Base-by-base conservation (phyloP, 2,888 invertebrate species). In the Agrochola litura region DNA sequence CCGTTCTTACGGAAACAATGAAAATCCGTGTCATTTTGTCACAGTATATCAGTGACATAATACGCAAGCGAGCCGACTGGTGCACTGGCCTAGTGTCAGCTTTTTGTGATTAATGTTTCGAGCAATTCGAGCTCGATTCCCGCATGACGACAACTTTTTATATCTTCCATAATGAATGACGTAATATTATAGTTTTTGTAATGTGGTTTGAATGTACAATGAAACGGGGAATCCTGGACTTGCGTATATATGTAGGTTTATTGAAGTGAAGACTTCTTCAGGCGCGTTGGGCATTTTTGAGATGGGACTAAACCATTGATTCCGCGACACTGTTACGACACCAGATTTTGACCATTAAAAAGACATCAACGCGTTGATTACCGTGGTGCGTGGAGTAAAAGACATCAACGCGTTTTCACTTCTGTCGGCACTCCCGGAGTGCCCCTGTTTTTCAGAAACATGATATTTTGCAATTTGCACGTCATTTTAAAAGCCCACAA, bases 71-170 rank as follows among this genome's bases (percentile, higher is more conserved):
- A 68, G 64, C 83, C 79, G 78, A 68, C 67, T 83, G 64, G 58
- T 83, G 83, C 78, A 83, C 60, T 83, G 83, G 52, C 67, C 52
- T 77, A 64, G 58, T 68, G 79, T 80, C 79, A 83, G 83, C 64
- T 19, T 83, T 83, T 65, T 60, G 43, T 83, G n/a, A 83, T 83
- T 79, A 54, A 79, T 83, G 63, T 25, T 77, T 68, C 25, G 16
- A 37, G 14, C n/a, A 37, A 60, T 78, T 78, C 41, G 52, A 25
- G n/a, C 56, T 56, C 43, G 67, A 64, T 68, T 68, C 68, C 46
- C 52, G 46, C 52, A 83, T 46, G 37, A 83, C 61, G 49, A 56
- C 49, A 49, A 30, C 9, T n/a, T 58, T 58, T 49, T 73, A 41
- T 52, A 19, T 41, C 19, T 19, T 56, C 30, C 19, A 8, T 46